These are phyloP conservation scores for Peromyscus melanophrys DNA, from an alignment of 2,797 vertebrate genomes.

Conservation along the genomic window DNA sequence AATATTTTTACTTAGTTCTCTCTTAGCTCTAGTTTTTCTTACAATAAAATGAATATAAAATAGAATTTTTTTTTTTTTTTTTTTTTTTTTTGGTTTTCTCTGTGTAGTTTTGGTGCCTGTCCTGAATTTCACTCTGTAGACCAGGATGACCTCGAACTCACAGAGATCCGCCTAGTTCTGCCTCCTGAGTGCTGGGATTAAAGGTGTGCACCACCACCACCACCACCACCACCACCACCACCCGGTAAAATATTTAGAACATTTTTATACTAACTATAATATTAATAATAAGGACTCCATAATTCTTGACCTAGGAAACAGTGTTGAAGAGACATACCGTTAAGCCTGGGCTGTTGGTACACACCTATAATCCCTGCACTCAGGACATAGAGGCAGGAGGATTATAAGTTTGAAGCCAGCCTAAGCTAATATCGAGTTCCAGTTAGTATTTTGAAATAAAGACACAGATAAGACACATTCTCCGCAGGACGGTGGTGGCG, in stretches of 20 bases:
- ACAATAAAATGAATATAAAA: slow-evolving; percentile 58
- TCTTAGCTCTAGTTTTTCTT: slow-evolving; percentile 57
- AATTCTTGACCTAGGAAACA: slow-evolving; percentile 35
- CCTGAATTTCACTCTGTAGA: too few relatives aligned
- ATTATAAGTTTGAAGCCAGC: neutral
- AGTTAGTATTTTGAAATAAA: slow-evolving; percentile 70
- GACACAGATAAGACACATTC: slow-evolving; percentile 52
- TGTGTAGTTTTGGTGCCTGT: too few relatives aligned
- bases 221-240: too few relatives aligned
- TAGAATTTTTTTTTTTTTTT: neutral
- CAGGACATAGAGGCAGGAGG: neutral
- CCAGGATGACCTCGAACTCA: too few relatives aligned
- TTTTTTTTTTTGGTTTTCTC: too few relatives aligned
- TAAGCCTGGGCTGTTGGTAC: neutral
- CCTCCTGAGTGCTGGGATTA: too few relatives aligned
- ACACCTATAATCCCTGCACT: neutral
- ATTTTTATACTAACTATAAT: slow-evolving; percentile 30
- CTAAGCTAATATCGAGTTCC: neutral
- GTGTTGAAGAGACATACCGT: neutral
- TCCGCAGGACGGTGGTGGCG: neutral
- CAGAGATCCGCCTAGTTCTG: too few relatives aligned
- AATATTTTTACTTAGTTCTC: slow-evolving; percentile 38
- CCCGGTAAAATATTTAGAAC: neutral
- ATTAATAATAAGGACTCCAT: slow-evolving; percentile 40
- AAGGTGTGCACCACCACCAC: too few relatives aligned